Evolutionary conservation across 2,888 invertebrate genomes (phyloP), one percentile per base, ranked within the genome.

Genomic region (Athalia cordata): DNA sequence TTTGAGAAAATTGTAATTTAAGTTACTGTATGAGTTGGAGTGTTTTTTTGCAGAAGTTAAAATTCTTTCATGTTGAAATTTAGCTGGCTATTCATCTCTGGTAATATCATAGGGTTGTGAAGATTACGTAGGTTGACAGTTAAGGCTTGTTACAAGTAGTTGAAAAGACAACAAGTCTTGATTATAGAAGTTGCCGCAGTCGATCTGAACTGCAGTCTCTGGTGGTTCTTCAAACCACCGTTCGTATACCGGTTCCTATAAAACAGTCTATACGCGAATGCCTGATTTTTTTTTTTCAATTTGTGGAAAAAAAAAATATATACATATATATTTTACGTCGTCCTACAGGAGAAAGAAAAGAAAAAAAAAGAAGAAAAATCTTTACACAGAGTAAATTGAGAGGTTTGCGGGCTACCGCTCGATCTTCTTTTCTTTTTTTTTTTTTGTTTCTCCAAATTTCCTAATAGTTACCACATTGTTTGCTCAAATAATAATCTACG

Each of bases 121-220:
- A 47, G 47, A 52, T 59, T 59, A 47, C 59, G 72, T 72, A 59
- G 72, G 59, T 72, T 15, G 59, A 47, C 72, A 59, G 72, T 72
- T 72, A 59, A 72, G 72, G 72, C 72, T 72, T 13, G 72, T 72
- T 72, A 72, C 72, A 59, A 72, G 72, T 47, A n/a, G 59, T 72
- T 72, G 13, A 72, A 72, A 43, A 59, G 57, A 72, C 59, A 59
- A 45, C 59, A 59, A 47, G 72, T 47, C 72, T 72, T 59, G 72
- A 72, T 72, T 59, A 29, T 29, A 72, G 72, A 72, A 43, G 72
- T 45, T 68, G 62, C 47, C n/a, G 57, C 57, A 59, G 15, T 9
- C 59, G 7, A 13, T 49, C 43, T 49, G 66, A 13, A n/a, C 66
- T 52, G 52, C 67, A 52, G 52, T 29, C 29, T 15, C 52, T 29